These are phyloP conservation scores for Sakesphorus luctuosus DNA, from an alignment of 2,113 vertebrate genomes.

Conservation along the genomic window DNA sequence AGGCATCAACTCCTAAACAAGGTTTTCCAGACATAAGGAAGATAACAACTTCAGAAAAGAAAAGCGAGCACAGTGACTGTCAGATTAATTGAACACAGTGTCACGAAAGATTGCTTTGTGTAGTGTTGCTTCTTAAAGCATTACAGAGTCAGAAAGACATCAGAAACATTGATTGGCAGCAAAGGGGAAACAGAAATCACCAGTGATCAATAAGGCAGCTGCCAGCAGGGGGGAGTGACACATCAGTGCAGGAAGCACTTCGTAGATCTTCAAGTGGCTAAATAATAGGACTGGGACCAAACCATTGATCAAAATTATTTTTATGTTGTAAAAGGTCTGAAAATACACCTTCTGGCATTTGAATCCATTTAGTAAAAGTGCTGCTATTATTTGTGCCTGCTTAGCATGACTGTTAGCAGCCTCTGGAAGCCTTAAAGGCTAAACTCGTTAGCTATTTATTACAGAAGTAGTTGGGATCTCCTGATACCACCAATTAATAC, in stretches of 20 bases:
- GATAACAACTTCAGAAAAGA: constrained; percentile 50
- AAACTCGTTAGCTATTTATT: constrained; percentile 44
- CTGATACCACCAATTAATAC: constrained; percentile 46
- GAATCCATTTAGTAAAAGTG: constrained; percentile 32
- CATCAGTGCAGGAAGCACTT: background rate
- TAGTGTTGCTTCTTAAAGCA: constrained; percentile 34
- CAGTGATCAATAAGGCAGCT: constrained; percentile 38
- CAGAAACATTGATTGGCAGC: constrained; percentile 52
- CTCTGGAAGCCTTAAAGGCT: constrained; percentile 46
- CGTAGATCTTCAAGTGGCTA: background rate
- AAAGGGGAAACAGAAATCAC: constrained; percentile 31
- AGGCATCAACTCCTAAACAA: background rate
- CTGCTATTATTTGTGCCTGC: constrained; percentile 26
- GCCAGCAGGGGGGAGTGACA: constrained; percentile 3
- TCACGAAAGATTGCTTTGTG: constrained; percentile 43
- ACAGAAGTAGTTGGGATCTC: constrained; percentile 8
- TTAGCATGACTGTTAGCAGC: constrained; percentile 4
- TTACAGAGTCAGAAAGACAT: constrained; percentile 48
- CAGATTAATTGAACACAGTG: constrained; percentile 64
- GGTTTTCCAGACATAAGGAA: constrained; percentile 40
- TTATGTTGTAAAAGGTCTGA: background rate
- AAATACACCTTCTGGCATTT: constrained; percentile 38
- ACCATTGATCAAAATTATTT: constrained; percentile 30
- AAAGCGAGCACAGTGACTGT: constrained; percentile 53
- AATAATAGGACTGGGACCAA: constrained; percentile 16